Conservation (phyloP, 2,888 invertebrate genomes). For the Isoperla grammatica region DNA sequence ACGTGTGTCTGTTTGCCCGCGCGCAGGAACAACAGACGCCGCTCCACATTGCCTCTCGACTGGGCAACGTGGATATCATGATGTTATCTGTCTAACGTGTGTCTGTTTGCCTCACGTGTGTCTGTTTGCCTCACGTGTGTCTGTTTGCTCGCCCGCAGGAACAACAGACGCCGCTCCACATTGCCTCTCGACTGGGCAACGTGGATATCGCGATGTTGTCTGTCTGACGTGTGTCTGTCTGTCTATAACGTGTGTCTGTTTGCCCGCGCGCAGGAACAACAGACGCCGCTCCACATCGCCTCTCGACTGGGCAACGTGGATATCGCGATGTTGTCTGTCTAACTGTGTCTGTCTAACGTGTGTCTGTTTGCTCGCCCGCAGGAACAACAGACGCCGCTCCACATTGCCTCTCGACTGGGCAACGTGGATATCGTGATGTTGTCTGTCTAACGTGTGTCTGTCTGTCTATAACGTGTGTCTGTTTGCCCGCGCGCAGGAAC, state of each 20-base stretch:
- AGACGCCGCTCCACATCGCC: slow-evolving; percentile 97
- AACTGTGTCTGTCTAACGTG: slow-evolving; percentile 91
- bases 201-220: too few relatives aligned
- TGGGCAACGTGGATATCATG: slow-evolving; percentile 98
- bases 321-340: slow-evolving; percentile 93
- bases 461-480: too few relatives aligned
- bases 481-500: slow-evolving; percentile 91
- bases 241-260: too few relatives aligned
- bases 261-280: slow-evolving; percentile 95
- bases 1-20: too few relatives aligned
- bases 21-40: slow-evolving; percentile 95
- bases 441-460: slow-evolving; percentile 92
- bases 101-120: too few relatives aligned
- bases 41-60: slow-evolving; percentile 92
- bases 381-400: slow-evolving; percentile 97
- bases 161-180: too few relatives aligned
- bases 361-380: too few relatives aligned
- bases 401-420: slow-evolving; percentile 95
- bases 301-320: slow-evolving; percentile 99
- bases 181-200: too few relatives aligned
- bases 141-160: too few relatives aligned
- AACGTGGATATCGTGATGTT: slow-evolving; percentile 97
- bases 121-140: too few relatives aligned
- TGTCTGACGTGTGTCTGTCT: too few relatives aligned
- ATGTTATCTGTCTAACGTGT: too few relatives aligned